Evolutionary conservation across 2,797 vertebrate species (phyloP).

Genomic region (Oreonectes daqikongensis): DNA sequence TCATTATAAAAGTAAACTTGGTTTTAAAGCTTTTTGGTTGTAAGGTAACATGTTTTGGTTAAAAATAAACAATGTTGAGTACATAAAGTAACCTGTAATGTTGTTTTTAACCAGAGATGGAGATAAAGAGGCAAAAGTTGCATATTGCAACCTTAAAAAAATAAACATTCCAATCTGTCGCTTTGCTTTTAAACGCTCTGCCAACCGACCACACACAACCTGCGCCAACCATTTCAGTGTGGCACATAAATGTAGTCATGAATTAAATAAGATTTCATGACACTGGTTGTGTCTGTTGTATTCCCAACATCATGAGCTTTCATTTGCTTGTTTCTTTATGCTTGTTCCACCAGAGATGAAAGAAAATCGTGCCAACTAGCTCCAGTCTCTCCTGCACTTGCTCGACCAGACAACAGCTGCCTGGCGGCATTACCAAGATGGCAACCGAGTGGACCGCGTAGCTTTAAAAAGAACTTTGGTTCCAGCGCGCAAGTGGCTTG

Average conservation of each 20-base stretch:
- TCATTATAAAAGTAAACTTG: too few relatives aligned
- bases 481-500: not conserved
- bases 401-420: slow-evolving; percentile 7
- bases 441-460: not conserved
- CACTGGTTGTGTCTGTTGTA: not conserved
- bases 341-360: not conserved
- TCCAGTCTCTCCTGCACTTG: not conserved
- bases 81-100: too few relatives aligned
- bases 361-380: not conserved
- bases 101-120: too few relatives aligned
- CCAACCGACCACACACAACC: not conserved
- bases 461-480: slow-evolving; percentile 10
- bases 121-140: too few relatives aligned
- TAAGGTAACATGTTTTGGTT: too few relatives aligned
- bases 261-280: not conserved
- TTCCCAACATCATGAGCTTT: not conserved
- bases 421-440: slow-evolving; percentile 1
- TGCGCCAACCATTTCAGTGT: not conserved
- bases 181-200: not conserved
- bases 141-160: not conserved
- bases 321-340: not conserved
- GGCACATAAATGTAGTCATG: not conserved
- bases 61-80: too few relatives aligned
- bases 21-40: too few relatives aligned
- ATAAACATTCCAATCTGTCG: not conserved